phyloP scores from a whole-genome alignment of 2,888 invertebrate genomes.

The Subacronicta megacephala region DNA sequence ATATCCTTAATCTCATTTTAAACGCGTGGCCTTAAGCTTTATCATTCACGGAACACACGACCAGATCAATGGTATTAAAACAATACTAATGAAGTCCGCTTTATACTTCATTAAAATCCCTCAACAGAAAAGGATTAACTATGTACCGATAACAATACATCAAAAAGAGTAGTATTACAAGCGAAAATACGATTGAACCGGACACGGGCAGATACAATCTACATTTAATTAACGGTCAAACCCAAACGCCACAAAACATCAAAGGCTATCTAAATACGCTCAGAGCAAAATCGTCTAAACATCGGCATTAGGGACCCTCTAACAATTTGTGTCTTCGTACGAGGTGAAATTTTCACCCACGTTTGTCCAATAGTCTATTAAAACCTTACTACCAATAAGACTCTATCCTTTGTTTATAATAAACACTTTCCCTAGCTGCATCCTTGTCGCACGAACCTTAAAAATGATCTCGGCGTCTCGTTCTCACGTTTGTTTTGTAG shows the following conservation, averaged over 20 bases:
- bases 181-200: conserved; percentile 71
- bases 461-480: conserved; percentile 58
- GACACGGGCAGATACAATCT: conserved; percentile 75
- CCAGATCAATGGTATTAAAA: conserved; percentile 4
- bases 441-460: conserved; percentile 61
- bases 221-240: conserved; percentile 84
- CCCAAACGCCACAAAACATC: conserved; percentile 82
- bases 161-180: conserved; percentile 69
- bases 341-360: conserved; percentile 75
- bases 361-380: conserved; percentile 79
- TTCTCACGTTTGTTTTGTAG: conserved; percentile 79
- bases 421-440: conserved; percentile 82
- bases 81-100: conserved; percentile 30
- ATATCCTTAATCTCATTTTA: neutral
- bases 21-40: conserved; percentile 2
- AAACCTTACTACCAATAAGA: conserved; percentile 83
- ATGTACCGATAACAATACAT: conserved; percentile 59
- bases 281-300: conserved; percentile 84
- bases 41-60: conserved; percentile 8
- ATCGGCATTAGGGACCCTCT: conserved; percentile 73
- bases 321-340: conserved; percentile 76
- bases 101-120: conserved; percentile 33
- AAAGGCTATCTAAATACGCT: conserved; percentile 87
- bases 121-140: conserved; percentile 40
- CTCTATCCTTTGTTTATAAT: conserved; percentile 89